Evolutionary conservation across 2,888 invertebrate species (phyloP), one percentile per base, ranked within the genome.

Genomic region (Seira ritae): DNA sequence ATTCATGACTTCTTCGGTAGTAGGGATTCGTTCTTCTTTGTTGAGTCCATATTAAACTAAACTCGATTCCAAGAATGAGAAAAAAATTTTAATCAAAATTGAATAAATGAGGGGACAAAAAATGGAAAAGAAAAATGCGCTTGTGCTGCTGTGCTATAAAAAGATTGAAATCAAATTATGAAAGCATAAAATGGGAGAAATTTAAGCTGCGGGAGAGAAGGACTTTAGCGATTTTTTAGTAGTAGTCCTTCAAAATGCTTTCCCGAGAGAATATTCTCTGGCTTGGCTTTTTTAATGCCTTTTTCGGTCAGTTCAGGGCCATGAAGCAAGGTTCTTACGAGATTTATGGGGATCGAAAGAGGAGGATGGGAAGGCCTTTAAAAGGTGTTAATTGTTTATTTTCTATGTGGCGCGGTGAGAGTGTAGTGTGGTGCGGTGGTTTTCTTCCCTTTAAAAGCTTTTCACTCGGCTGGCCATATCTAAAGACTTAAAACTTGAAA

Each of bases 331-430:
- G 50, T n/a, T 50, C 17, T 50, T 50, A 20, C 17, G 50, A 80
- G 80, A 80, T 73, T 80, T 73, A 80, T 69, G 69, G 73, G 50
- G 50, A 50, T 50, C 17, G 50, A 50, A 50, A 17, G 68, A 17
- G 37, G n/a, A 8, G 69, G 60, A 80, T 68, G 60, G 50, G 50
- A 50, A n/a, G 50, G 50, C 68, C 73, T 77, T 80, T 69, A 80
- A 76, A 80, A 80, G 80, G 80, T 80, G 80, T 80, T 80, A 80
- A 80, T 80, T 80, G 80, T 80, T 74, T 75, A 80, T 80, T 74
- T 80, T 80, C 68, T 70, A 31, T 31, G 31, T 31, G 31, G 31
- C 31, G 31, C 31, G 31, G 31, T 8, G 31, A 2, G 31, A 31
- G 3, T 2, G 8, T 31, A 8, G 31, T 31, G 31, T 8, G 8